A percentile compares a stretch with the other conserved stretches of the same genome.
These are phyloP conservation scores for Nibea coibor DNA, from an alignment of 2,113 vertebrate genomes.

Conservation along the genomic window DNA sequence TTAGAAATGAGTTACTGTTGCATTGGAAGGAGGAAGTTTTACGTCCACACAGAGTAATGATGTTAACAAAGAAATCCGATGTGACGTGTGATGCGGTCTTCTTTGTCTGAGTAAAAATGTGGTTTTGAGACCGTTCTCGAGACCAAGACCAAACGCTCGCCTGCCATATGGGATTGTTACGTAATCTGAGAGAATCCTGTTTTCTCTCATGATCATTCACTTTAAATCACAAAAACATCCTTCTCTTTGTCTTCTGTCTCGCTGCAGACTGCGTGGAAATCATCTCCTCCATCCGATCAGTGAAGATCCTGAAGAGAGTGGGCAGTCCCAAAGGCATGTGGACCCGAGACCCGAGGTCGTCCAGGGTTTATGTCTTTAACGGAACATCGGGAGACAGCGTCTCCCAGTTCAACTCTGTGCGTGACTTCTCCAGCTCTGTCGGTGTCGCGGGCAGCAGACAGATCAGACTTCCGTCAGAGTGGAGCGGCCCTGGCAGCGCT, in stretches of 20 bases:
- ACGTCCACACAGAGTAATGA: no score
- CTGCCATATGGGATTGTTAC: no score
- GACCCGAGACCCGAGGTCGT: conserved; percentile 91
- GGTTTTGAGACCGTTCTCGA: no score
- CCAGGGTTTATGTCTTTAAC: conserved; percentile 92
- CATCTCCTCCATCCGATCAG: conserved; percentile 90
- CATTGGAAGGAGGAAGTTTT: no score
- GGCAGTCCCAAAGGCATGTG: conserved; percentile 90
- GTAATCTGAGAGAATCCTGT: no score
- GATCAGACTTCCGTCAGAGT: conserved; percentile 89
- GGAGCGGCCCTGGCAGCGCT: conserved; percentile 89
- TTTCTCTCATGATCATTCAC: no score
- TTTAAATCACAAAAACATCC: neutral
- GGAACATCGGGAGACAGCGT: conserved; percentile 88
- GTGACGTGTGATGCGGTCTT: no score
- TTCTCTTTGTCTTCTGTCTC: conserved; percentile 1
- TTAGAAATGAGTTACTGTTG: no score
- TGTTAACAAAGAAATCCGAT: no score
- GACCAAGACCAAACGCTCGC: no score
- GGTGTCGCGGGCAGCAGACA: conserved; percentile 82
- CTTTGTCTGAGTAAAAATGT: no score
- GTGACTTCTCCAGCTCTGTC: conserved; percentile 88
- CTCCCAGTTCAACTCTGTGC: conserved; percentile 88
- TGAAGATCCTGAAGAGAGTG: conserved; percentile 95
- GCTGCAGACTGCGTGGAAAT: conserved; percentile 91